phyloP scores from a whole-genome alignment of 2,113 vertebrate genomes.

The Leptodactylus fuscus region DNA sequence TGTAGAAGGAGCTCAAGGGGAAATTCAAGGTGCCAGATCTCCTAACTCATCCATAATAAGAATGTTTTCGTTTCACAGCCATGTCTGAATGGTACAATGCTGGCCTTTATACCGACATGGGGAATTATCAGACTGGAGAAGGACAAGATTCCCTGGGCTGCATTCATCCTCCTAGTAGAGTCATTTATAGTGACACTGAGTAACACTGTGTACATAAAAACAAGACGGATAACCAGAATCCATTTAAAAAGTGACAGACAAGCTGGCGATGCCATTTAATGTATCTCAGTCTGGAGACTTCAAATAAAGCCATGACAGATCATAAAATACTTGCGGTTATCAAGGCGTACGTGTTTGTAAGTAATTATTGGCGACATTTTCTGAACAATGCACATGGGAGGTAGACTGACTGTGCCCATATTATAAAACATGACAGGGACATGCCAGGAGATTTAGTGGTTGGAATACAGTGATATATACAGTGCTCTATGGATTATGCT shows the following conservation, averaged over 20 bases:
- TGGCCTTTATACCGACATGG: not conserved
- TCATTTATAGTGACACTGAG: not conserved
- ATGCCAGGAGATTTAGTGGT: not conserved
- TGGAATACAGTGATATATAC: not conserved
- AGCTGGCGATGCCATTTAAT: not conserved
- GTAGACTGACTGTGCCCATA: not conserved
- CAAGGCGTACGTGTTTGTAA: not conserved
- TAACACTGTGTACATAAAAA: constrained; percentile 16
- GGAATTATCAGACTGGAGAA: constrained; percentile 44
- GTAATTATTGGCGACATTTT: not conserved
- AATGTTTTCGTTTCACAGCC: constrained; percentile 1
- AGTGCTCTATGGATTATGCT: not conserved
- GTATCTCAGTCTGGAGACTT: not conserved
- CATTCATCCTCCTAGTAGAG: constrained; percentile 2
- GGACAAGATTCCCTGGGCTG: constrained; percentile 26
- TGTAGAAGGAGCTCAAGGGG: not conserved
- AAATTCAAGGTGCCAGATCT: constrained; percentile 11
- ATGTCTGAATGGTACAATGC: not conserved
- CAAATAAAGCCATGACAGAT: not conserved
- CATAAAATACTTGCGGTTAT: not conserved
- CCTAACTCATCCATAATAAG: not conserved
- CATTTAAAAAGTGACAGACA: not conserved
- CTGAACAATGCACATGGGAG: not conserved
- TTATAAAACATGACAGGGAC: not conserved
- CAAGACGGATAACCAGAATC: constrained; percentile 6